Percentiles rank a stretch among this genome's conserved stretches.
These are phyloP conservation scores for Gulo gulo DNA, from an alignment of 2,113 vertebrate species.

Conservation along the genomic window DNA sequence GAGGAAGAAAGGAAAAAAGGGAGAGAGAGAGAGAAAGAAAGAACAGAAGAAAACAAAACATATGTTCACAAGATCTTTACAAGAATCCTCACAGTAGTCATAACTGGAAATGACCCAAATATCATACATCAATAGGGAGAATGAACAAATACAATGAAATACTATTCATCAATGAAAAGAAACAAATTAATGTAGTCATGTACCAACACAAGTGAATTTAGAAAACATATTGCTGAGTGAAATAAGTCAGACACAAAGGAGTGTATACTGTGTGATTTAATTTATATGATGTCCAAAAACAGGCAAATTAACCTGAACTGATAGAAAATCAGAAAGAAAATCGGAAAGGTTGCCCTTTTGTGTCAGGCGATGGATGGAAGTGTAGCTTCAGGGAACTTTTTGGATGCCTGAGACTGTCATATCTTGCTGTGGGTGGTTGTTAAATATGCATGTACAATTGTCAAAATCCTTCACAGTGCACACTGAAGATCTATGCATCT, in stretches of 20 bases:
- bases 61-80: neutral
- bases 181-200: neutral
- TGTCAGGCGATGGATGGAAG: neutral
- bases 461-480: neutral
- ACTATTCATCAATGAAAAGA: neutral
- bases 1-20: neutral
- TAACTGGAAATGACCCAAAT: neutral
- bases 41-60: neutral
- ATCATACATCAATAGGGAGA: neutral
- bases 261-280: neutral
- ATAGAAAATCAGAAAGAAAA: neutral
- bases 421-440: neutral
- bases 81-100: constrained; percentile 5
- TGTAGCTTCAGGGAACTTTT: neutral
- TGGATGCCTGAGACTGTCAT: neutral
- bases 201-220: neutral
- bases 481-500: neutral
- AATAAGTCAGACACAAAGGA: neutral
- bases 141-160: neutral
- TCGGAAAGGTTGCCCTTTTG: neutral
- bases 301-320: neutral
- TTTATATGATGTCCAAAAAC: neutral
- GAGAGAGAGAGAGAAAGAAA: too few species aligned
- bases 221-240: neutral
- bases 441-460: neutral